A percentile compares a stretch with the other conserved stretches of the same genome.
Conservation (phyloP, 2,113 vertebrate genomes). For the Coptodon rendalli region DNA sequence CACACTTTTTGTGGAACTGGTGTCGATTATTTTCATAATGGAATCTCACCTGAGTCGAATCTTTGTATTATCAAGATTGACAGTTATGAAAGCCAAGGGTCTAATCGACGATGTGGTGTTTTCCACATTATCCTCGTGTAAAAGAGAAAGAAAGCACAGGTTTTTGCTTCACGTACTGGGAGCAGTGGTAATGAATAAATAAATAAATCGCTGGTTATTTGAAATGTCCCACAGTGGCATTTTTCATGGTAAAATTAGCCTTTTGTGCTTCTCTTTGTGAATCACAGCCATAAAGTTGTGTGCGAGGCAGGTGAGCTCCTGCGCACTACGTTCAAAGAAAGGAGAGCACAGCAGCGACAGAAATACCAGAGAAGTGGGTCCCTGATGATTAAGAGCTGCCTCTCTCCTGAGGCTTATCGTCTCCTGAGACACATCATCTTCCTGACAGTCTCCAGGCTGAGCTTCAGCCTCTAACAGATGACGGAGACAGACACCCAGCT, state of each 20-base stretch:
- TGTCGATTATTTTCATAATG: not conserved
- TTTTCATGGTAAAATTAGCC: constrained; percentile 23
- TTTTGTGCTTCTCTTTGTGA: constrained; percentile 9
- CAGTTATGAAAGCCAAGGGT: not conserved
- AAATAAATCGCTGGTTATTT: not conserved
- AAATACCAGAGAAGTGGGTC: constrained; percentile 45
- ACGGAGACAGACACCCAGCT: constrained; percentile 2
- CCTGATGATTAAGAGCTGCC: constrained; percentile 58
- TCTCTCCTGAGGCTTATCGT: constrained; percentile 36
- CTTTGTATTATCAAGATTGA: not conserved
- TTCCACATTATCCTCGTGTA: not conserved
- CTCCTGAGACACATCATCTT: constrained; percentile 60
- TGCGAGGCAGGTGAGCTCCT: not conserved
- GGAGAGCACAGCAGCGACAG: constrained; percentile 17
- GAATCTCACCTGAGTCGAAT: not conserved
- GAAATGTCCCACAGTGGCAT: not conserved
- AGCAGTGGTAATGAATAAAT: not conserved
- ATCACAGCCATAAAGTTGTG: not conserved
- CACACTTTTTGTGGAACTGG: not conserved
- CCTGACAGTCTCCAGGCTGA: constrained; percentile 34
- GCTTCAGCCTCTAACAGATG: constrained; percentile 24
- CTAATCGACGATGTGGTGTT: rapidly evolving
- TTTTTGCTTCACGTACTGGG: not conserved
- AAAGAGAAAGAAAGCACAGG: not conserved
- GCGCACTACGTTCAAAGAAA: not conserved